A percentile compares a stretch with the other conserved stretches of the same genome.
These are phyloP conservation scores for Anisognathus igniventris DNA, from an alignment of 2,797 vertebrate species.

Conservation along the genomic window DNA sequence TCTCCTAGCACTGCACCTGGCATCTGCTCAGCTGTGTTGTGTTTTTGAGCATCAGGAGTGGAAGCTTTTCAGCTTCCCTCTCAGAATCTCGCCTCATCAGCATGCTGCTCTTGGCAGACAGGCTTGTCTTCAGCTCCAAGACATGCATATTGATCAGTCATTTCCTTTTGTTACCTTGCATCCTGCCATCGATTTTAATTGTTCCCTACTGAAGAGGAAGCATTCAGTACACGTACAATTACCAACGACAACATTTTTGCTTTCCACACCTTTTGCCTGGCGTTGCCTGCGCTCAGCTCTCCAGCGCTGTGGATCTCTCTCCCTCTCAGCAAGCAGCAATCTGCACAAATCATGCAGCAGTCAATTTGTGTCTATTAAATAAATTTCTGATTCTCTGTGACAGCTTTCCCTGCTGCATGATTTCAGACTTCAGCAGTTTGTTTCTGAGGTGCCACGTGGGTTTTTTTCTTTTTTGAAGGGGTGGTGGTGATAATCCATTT, in stretches of 20 bases:
- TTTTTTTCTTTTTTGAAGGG: not conserved
- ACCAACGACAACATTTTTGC: not conserved
- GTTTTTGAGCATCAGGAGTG: not conserved
- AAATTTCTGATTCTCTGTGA: not conserved
- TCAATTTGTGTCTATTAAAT: conserved; percentile 23
- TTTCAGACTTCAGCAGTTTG: not conserved
- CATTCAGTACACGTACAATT: not conserved
- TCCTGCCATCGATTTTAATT: conserved; percentile 48
- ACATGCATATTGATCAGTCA: conserved; percentile 53
- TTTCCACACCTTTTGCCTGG: not conserved
- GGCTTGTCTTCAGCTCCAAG: conserved; percentile 30
- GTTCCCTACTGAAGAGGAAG: not conserved
- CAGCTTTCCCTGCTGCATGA: not conserved
- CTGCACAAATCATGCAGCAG: not conserved
- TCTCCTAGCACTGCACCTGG: not conserved
- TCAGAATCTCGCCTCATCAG: conserved; percentile 26
- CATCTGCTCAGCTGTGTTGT: not conserved
- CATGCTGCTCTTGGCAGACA: not conserved
- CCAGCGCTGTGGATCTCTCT: not conserved
- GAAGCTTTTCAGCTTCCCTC: conserved; percentile 28
- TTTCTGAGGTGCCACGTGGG: not conserved
- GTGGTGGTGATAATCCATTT: not conserved
- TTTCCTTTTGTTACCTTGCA: conserved; percentile 37
- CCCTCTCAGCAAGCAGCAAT: not conserved
- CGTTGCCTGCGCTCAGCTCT: not conserved